These are phyloP conservation scores for Mixornis gularis DNA, from an alignment of 2,113 vertebrate genomes.

Conservation along the genomic window DNA sequence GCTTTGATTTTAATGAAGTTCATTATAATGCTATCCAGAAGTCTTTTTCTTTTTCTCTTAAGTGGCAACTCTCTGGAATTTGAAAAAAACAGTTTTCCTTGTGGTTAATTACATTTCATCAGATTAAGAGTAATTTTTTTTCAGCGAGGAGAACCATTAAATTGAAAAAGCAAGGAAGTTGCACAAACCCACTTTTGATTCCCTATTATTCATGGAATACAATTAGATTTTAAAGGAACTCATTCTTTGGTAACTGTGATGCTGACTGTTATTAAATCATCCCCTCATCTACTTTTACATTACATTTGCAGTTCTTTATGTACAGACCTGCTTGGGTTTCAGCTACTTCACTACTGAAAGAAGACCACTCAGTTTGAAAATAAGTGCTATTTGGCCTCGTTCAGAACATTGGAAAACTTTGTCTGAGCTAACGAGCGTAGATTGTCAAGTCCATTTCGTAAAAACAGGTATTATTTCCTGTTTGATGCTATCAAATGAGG, in stretches of 20 bases:
- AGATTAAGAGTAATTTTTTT: not conserved
- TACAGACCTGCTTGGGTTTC: not conserved
- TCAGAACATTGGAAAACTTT: not conserved
- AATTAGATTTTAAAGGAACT: not conserved
- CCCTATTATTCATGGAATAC: not conserved
- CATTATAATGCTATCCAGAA: not conserved
- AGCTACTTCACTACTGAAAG: not conserved
- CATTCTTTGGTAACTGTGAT: not conserved
- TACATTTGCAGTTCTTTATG: not conserved
- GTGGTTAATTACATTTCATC: not conserved
- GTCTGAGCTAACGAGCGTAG: fast-evolving
- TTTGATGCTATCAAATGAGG: not conserved
- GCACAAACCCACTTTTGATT: not conserved
- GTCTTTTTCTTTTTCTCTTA: not conserved
- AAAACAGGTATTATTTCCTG: not conserved
- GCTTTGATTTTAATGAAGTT: not conserved
- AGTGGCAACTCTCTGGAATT: not conserved
- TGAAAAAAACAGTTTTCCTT: not conserved
- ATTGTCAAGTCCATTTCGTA: not conserved
- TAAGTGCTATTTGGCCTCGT: not conserved
- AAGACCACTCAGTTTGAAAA: not conserved
- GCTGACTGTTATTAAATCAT: not conserved
- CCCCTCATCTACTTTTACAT: not conserved
- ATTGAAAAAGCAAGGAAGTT: not conserved
- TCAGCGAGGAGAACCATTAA: not conserved